phyloP scores from a whole-genome alignment of 2,888 invertebrate species.

The Pteria penguin region DNA sequence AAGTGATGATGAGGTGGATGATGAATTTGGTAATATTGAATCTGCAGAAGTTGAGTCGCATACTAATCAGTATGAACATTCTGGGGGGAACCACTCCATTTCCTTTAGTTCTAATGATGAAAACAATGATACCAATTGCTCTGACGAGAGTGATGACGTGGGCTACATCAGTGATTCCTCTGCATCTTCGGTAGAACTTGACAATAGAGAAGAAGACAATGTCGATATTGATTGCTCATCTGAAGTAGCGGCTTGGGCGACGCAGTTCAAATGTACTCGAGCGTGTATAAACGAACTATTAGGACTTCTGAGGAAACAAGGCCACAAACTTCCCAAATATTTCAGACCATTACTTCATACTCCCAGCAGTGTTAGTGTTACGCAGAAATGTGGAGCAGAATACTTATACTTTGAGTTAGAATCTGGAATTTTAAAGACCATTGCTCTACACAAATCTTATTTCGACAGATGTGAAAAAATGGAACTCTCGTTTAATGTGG shows the following conservation, averaged over 20 bases:
- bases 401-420: slow-evolving; percentile 46
- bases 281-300: not conserved
- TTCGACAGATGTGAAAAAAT: not conserved
- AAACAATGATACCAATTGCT: no score
- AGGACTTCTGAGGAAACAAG: not conserved
- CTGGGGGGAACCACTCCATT: no score
- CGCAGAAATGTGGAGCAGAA: slow-evolving; percentile 39
- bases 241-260: not conserved
- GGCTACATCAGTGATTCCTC: no score
- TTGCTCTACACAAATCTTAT: not conserved
- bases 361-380: slow-evolving; percentile 23
- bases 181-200: no score
- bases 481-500: slow-evolving; percentile 34
- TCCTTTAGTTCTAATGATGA: no score
- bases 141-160: no score
- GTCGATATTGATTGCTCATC: no score
- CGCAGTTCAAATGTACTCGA: not conserved
- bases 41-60: no score
- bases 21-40: no score
- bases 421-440: slow-evolving; percentile 13
- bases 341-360: slow-evolving; percentile 42
- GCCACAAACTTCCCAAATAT: slow-evolving; percentile 41
- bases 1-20: no score
- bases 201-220: no score
- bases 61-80: no score